Evolutionary conservation across 2,797 vertebrate species (phyloP).

Genomic region (Valencia hispanica): DNA sequence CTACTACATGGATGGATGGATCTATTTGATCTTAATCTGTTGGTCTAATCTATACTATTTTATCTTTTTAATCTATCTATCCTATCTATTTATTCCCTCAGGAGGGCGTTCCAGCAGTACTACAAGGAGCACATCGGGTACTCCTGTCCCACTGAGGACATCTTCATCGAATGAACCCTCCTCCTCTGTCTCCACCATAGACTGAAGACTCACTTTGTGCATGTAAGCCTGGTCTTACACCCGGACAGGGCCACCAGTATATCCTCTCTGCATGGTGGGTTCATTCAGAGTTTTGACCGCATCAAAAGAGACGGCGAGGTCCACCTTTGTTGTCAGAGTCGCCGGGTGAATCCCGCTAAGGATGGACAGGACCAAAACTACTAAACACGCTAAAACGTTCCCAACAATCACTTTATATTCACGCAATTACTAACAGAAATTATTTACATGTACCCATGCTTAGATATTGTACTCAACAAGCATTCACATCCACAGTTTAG

Average conservation of each 20-base stretch:
- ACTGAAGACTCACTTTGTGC: constrained; percentile 52
- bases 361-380: constrained; percentile 11
- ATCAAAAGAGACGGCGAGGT: constrained; percentile 47
- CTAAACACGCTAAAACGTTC: constrained; percentile 1
- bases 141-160: constrained; percentile 98
- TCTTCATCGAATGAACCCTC: constrained; percentile 92
- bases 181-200: constrained; percentile 35
- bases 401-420: constrained; percentile 27
- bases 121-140: constrained; percentile 97
- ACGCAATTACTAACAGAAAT: constrained; percentile 18
- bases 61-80: too few species aligned
- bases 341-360: constrained; percentile 34
- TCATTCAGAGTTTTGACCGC: constrained; percentile 50
- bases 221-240: constrained; percentile 61
- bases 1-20: neutral
- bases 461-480: constrained; percentile 14
- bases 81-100: too few species aligned
- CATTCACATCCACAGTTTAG: neutral
- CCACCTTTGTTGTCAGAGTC: constrained; percentile 23
- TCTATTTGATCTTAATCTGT: too few species aligned
- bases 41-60: too few species aligned
- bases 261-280: constrained; percentile 78
- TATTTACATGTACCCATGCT: constrained; percentile 12
- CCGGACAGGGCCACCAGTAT: constrained; percentile 59
- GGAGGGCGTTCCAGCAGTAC: constrained; percentile 96